Percentiles rank a stretch among this genome's conserved stretches.
Evolutionary conservation across 2,797 vertebrate species (phyloP).

Genomic region (Phalanger gymnotis): DNA sequence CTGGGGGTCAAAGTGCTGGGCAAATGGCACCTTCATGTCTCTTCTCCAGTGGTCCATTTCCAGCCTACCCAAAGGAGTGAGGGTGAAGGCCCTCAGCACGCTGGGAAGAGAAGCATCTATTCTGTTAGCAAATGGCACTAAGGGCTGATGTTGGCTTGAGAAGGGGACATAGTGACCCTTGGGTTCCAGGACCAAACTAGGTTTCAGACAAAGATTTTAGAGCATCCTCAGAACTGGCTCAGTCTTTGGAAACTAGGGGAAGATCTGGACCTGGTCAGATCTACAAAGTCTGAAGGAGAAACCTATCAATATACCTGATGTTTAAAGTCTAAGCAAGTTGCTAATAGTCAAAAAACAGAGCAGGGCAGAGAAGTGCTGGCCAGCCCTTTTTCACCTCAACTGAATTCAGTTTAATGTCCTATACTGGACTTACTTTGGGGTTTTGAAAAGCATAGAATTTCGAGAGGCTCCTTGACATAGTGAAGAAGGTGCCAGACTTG

Average conservation of each 20-base stretch:
- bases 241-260: not conserved
- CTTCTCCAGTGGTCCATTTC: not conserved
- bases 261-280: not conserved
- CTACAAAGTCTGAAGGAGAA: not conserved
- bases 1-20: slow-evolving; percentile 28
- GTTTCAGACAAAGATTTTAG: not conserved
- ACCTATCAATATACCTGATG: not conserved
- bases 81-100: not conserved
- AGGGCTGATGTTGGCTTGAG: not conserved
- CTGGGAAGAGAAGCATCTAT: not conserved
- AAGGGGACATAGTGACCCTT: not conserved
- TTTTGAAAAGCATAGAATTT: not conserved
- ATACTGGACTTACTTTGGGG: not conserved
- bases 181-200: too few species aligned
- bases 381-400: not conserved
- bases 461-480: not conserved
- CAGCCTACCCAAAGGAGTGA: not conserved
- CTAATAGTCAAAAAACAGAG: not conserved
- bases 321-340: slow-evolving; percentile 10
- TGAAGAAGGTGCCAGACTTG: not conserved
- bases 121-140: not conserved
- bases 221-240: not conserved
- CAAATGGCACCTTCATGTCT: not conserved
- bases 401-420: not conserved
- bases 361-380: not conserved